Percentiles rank a stretch among this genome's conserved stretches.
Conservation (phyloP, 2,113 vertebrate genomes). For the Chaenogobius annularis region DNA sequence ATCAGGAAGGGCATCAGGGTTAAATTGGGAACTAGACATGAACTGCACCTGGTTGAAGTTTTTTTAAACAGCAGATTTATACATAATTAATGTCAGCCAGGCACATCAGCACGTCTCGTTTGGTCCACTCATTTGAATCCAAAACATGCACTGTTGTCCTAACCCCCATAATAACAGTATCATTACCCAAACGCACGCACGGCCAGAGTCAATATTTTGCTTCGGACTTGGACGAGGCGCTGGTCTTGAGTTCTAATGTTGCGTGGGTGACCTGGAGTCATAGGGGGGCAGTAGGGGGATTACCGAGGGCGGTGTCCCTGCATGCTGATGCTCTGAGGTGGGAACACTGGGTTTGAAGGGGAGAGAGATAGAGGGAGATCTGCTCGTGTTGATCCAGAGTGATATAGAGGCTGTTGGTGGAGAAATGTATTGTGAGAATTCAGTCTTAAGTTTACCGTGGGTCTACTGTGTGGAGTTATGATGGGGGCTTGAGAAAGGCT, state of each 20-base stretch:
- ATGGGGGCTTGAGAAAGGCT: neutral
- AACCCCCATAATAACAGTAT: constrained; percentile 7
- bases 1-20: neutral
- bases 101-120: constrained; percentile 3
- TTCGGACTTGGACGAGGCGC: constrained; percentile 11
- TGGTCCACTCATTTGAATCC: constrained; percentile 1
- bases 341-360: constrained; percentile 1
- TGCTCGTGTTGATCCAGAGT: constrained; percentile 37
- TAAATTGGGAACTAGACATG: neutral
- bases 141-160: constrained; percentile 3
- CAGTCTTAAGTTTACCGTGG: constrained; percentile 18
- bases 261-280: constrained; percentile 55
- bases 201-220: constrained; percentile 13
- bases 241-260: constrained; percentile 3
- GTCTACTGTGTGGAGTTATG: neutral
- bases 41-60: neutral
- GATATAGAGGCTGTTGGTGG: constrained; percentile 39
- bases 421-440: constrained; percentile 29
- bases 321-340: constrained; percentile 45
- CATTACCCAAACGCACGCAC: constrained; percentile 23
- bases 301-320: constrained; percentile 58
- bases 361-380: constrained; percentile 10
- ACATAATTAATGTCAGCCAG: neutral
- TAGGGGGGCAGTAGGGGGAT: constrained; percentile 52
- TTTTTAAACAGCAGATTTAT: neutral